phyloP scores from a whole-genome alignment of 2,888 invertebrate genomes.

The Agrenia bidenticulata region DNA sequence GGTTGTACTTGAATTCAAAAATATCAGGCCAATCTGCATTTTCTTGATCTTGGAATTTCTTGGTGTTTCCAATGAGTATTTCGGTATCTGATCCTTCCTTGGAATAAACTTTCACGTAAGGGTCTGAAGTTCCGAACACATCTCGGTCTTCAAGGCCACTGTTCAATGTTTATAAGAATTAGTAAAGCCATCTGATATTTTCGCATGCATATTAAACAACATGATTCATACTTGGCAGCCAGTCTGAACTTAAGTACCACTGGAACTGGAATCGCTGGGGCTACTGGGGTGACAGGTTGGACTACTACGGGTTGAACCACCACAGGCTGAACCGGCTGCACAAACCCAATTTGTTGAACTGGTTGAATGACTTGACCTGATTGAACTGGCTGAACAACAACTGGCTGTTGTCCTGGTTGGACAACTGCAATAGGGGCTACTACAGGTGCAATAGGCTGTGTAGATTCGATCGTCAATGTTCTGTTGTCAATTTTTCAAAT shows the following conservation, averaged over 20 bases:
- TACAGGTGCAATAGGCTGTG: constrained; percentile 4
- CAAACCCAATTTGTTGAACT: background rate
- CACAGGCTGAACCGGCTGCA: background rate
- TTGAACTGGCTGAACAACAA: constrained; percentile 2
- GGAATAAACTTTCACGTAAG: constrained; percentile 42
- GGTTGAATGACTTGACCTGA: constrained; percentile 16
- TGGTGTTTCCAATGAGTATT: constrained; percentile 36
- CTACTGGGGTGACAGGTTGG: constrained; percentile 9
- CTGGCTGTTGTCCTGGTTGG: constrained; percentile 18
- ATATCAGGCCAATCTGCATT: constrained; percentile 46
- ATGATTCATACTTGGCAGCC: constrained; percentile 46
- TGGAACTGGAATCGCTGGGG: constrained; percentile 12
- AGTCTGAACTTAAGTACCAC: constrained; percentile 41
- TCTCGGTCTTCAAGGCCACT: constrained; percentile 44
- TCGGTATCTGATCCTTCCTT: constrained; percentile 40
- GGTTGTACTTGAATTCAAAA: constrained; percentile 44
- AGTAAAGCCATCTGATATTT: too few relatives aligned
- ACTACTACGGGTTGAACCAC: constrained; percentile 13
- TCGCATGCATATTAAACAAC: too few relatives aligned
- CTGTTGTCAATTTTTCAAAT: constrained; percentile 11
- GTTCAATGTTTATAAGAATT: too few relatives aligned
- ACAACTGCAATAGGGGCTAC: constrained; percentile 2
- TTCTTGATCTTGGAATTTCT: constrained; percentile 45
- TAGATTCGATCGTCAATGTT: constrained; percentile 23
- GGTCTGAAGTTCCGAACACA: constrained; percentile 43